Evolutionary conservation across 2,797 vertebrate species (phyloP).

Genomic region (Caiman crocodilus): DNA sequence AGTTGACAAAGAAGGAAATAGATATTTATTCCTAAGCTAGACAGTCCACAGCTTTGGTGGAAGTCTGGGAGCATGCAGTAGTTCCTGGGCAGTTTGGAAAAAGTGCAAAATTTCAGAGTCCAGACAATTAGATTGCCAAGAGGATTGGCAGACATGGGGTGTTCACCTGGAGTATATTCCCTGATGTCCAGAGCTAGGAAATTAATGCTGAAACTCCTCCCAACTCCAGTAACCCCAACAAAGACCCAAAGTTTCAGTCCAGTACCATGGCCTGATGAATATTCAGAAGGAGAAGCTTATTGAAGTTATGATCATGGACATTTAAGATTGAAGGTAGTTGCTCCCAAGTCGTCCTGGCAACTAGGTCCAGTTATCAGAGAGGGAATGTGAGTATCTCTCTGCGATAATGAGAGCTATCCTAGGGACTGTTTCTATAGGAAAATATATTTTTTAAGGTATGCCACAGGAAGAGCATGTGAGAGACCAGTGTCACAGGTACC

Average conservation of each 20-base stretch:
- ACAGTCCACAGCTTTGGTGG: background rate
- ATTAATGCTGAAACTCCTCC: background rate
- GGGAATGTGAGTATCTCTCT: background rate
- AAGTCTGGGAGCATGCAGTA: background rate
- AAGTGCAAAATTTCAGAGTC: background rate
- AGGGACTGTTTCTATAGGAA: no score
- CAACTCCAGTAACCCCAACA: background rate
- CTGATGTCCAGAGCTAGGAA: background rate
- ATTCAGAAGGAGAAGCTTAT: background rate
- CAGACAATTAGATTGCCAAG: background rate
- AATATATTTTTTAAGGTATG: no score
- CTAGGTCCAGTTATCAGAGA: background rate
- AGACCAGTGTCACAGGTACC: no score
- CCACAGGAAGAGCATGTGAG: no score
- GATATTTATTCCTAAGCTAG: background rate
- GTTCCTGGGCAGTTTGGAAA: background rate
- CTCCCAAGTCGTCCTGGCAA: background rate
- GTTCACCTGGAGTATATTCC: background rate
- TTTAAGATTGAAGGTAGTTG: background rate
- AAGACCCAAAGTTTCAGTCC: background rate
- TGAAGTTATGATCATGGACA: background rate
- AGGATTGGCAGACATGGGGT: background rate
- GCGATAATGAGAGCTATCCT: background rate
- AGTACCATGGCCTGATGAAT: fast-evolving
- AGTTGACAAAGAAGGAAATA: background rate